Evolutionary conservation across 2,797 vertebrate species (phyloP).

Genomic region (Spinibarbus caldwelli): DNA sequence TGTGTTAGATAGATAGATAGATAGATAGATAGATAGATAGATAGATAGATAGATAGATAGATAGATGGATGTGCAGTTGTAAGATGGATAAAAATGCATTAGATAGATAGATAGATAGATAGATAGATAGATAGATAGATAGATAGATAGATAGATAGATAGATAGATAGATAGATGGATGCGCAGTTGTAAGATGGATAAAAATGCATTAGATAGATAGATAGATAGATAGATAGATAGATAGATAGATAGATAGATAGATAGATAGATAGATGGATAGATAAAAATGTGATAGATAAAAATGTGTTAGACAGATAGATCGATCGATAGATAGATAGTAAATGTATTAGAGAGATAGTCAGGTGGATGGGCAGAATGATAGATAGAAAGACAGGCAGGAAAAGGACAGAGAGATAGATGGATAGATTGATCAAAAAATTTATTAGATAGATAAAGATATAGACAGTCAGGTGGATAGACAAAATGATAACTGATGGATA

Average conservation of each 20-base stretch:
- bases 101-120: background rate
- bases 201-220: too few relatives aligned
- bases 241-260: background rate
- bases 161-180: background rate
- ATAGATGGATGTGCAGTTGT: too few relatives aligned
- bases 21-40: too few relatives aligned
- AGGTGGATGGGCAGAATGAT: too few relatives aligned
- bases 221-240: background rate
- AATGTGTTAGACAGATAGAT: background rate
- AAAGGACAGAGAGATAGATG: background rate
- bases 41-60: background rate
- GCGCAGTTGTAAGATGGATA: too few relatives aligned
- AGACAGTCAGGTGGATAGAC: background rate
- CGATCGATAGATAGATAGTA: too few relatives aligned
- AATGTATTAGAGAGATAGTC: too few relatives aligned
- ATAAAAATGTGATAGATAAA: background rate
- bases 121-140: too few relatives aligned
- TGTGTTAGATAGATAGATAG: too few relatives aligned
- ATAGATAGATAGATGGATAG: background rate
- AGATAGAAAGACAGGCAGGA: background rate
- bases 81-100: background rate
- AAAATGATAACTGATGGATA: background rate
- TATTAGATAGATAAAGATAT: background rate
- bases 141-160: too few relatives aligned
- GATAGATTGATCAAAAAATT: accelerated